Percentiles rank a stretch among this genome's conserved stretches.
These are phyloP conservation scores for mouse (Mus musculus) DNA, from an alignment of 2,113 vertebrate species.

Conservation along the genomic window GRCm39 chr1:145117001-145117500, in stretches of 20 bases:
- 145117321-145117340: neutral
- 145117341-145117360: neutral
- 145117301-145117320: neutral
- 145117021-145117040: neutral
- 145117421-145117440: neutral
- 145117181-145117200: neutral
- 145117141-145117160: neutral
- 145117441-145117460: neutral
- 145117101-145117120: neutral
- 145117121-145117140: neutral
- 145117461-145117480: neutral
- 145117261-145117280: neutral
- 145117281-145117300: neutral
- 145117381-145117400: neutral
- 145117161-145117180: neutral
- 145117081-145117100: neutral
- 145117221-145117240: neutral
- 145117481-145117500: neutral
- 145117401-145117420: neutral
- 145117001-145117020: fast-evolving
- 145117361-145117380: neutral
- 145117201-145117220: neutral
- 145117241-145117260: neutral
- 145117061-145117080: neutral
- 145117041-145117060: neutral